Percentiles rank a stretch among this genome's conserved stretches.
Conservation (phyloP, 2,888 invertebrate species). For the Cheilosia vulpina region DNA sequence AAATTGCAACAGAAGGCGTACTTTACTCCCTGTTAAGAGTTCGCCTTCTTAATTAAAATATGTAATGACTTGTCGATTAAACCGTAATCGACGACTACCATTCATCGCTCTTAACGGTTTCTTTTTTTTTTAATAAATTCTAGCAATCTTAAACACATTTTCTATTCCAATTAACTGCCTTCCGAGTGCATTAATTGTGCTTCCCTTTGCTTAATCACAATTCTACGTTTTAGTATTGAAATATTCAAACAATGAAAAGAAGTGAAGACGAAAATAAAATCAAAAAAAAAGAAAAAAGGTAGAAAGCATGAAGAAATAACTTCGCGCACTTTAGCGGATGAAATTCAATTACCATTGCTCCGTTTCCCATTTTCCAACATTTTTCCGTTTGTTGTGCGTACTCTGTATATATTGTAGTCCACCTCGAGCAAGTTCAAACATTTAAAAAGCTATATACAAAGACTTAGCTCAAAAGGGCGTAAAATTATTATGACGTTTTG, state of each 20-base stretch:
- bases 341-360: slow-evolving; percentile 72
- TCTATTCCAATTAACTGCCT: slow-evolving; percentile 21
- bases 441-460: slow-evolving; percentile 60
- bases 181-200: slow-evolving; percentile 46
- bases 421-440: slow-evolving; percentile 53
- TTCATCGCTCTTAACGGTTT: not conserved
- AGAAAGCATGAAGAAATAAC: slow-evolving; percentile 65
- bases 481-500: slow-evolving; percentile 51
- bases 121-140: slow-evolving; percentile 14
- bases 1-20: no score
- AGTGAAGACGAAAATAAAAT: slow-evolving; percentile 25
- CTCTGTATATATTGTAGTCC: not conserved
- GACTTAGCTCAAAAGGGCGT: slow-evolving; percentile 47
- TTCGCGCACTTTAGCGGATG: slow-evolving; percentile 65
- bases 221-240: slow-evolving; percentile 47
- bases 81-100: no score
- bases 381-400: slow-evolving; percentile 17
- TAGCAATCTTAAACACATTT: slow-evolving; percentile 36
- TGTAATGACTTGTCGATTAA: no score
- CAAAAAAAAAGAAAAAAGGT: slow-evolving; percentile 4
- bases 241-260: slow-evolving; percentile 21
- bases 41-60: no score
- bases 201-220: slow-evolving; percentile 35
- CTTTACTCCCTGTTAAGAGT: no score
- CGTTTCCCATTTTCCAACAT: slow-evolving; percentile 50